phyloP scores from a whole-genome alignment of 2,113 vertebrate species.

The Hemibates koningsi region DNA sequence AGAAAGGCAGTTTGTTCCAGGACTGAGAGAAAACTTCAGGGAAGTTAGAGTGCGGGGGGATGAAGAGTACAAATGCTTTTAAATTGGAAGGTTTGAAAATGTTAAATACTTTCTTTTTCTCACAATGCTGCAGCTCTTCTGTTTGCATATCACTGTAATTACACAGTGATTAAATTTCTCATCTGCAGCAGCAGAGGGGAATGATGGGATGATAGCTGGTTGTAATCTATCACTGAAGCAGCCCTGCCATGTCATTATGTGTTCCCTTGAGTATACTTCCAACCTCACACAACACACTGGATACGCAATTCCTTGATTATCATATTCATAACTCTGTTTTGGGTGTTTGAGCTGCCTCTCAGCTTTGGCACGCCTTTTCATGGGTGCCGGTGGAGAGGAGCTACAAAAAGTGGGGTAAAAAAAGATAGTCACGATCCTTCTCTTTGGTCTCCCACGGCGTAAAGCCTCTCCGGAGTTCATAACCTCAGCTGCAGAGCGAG shows the following conservation, averaged over 20 bases:
- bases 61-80: background rate
- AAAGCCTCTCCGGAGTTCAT: conserved; percentile 2
- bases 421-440: background rate
- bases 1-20: background rate
- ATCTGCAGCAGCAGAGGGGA: background rate
- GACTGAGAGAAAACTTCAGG: background rate
- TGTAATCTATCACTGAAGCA: background rate
- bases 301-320: conserved; percentile 9
- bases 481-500: conserved; percentile 4
- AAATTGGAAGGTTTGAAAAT: background rate
- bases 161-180: background rate
- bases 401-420: background rate
- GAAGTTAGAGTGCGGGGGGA: background rate
- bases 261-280: conserved; percentile 6
- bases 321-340: conserved; percentile 45
- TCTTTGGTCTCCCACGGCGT: background rate
- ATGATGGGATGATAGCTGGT: background rate
- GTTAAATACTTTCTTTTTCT: background rate
- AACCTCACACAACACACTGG: conserved; percentile 5
- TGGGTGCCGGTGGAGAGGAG: background rate
- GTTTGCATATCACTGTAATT: background rate
- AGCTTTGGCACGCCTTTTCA: background rate
- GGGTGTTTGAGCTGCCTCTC: background rate
- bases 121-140: background rate
- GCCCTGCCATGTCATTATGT: background rate